phyloP scores from a whole-genome alignment of 2,888 invertebrate genomes.

The Lithophane leautieri region DNA sequence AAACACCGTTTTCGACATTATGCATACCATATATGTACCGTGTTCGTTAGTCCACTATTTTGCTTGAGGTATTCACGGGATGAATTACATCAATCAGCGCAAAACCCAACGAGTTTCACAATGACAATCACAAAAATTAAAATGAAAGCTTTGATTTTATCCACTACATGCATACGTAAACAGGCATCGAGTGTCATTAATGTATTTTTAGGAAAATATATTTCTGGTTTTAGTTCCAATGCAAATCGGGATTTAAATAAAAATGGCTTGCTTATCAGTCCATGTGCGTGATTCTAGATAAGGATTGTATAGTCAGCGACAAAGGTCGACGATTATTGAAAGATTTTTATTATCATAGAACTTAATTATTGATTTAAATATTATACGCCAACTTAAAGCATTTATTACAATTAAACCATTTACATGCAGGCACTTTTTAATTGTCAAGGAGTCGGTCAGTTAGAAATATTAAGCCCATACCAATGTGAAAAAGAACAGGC shows the following conservation, averaged over 20 bases:
- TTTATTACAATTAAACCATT: too few relatives aligned
- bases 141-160: constrained; percentile 45
- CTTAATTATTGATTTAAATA: not conserved
- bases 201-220: constrained; percentile 25
- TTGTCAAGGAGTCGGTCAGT: too few relatives aligned
- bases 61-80: constrained; percentile 61
- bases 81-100: constrained; percentile 61
- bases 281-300: constrained; percentile 10
- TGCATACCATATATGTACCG: constrained; percentile 58
- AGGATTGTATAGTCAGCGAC: constrained; percentile 8
- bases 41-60: constrained; percentile 76
- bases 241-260: constrained; percentile 5
- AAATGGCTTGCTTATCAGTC: not conserved
- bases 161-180: constrained; percentile 14
- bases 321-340: not conserved
- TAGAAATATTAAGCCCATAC: too few relatives aligned
- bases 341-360: not conserved
- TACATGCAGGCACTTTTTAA: too few relatives aligned
- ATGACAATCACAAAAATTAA: constrained; percentile 47
- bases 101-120: constrained; percentile 37
- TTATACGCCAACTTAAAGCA: too few relatives aligned
- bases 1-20: constrained; percentile 50
- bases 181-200: constrained; percentile 7
- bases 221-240: constrained; percentile 3
- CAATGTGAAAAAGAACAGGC: too few relatives aligned